phyloP scores from a whole-genome alignment of 2,888 invertebrate species.

The Amphipyra tragopoginis region DNA sequence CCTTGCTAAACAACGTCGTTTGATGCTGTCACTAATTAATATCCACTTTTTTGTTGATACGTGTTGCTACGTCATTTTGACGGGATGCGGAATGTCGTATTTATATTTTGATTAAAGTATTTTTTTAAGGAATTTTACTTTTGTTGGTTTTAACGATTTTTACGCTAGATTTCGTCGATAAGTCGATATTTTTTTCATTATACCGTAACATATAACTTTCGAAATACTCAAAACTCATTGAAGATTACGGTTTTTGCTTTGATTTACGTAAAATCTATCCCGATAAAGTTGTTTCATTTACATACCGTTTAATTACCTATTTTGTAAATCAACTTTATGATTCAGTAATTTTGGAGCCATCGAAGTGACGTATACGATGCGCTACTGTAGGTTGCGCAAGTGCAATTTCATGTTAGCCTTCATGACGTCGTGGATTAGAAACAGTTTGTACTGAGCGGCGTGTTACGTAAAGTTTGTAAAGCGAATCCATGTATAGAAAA shows the following conservation, averaged over 20 bases:
- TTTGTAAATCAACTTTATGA: no score
- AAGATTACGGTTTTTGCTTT: no score
- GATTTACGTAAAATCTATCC: no score
- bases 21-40: slow-evolving; percentile 50
- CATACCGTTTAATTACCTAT: no score
- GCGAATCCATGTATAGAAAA: slow-evolving; percentile 1
- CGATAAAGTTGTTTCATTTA: no score
- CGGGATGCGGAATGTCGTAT: slow-evolving; percentile 17
- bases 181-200: no score
- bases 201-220: no score
- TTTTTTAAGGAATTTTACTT: neutral
- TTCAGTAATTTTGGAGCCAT: slow-evolving; percentile 18
- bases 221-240: no score
- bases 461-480: slow-evolving; percentile 27
- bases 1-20: slow-evolving; percentile 42
- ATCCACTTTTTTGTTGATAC: slow-evolving; percentile 29
- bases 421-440: slow-evolving; percentile 40
- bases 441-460: slow-evolving; percentile 25
- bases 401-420: slow-evolving; percentile 70
- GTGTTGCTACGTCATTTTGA: slow-evolving; percentile 30
- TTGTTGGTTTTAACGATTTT: neutral
- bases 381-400: slow-evolving; percentile 57
- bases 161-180: slow-evolving; percentile 4
- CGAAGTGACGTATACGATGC: slow-evolving; percentile 33
- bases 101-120: slow-evolving; percentile 11